Base-by-base conservation (phyloP, 2,797 vertebrate genomes). In the Halcyon smyrnensis region DNA sequence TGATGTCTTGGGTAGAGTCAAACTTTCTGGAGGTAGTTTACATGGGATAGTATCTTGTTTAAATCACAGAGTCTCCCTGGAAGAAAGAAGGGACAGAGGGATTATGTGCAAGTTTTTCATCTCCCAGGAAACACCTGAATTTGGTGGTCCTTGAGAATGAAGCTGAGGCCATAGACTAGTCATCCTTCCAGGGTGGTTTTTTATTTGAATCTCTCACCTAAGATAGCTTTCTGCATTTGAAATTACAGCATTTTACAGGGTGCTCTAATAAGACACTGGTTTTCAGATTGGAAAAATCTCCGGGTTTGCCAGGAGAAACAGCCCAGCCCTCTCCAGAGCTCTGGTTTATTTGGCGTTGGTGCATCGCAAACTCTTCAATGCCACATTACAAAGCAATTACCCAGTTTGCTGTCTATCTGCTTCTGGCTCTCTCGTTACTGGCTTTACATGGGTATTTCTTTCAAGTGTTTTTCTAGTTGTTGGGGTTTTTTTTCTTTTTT, bases 251-350 rank as follows among this genome's bases (percentile, higher is more conserved):
- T 53, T 68, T 27, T 68, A 67, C 15, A 71, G 18, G 18, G 34
- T 65, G 4, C 79, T 87, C 20, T 79, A 16, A 43, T 87, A 59
- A 63, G 87, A 59, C 11, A 23, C 11, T 2, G 2, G 4, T 46
- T 85, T 54, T 53, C 34, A 15, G 32, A 46, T 7, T 59, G 62
- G 53, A 90, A 83, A 51, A 70, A 39, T 41, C 41, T 76, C 21
- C 12, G 27, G 5, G 9, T 69, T 68, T 82, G 6, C 30, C 28
- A 46, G 50, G 43, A 34, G 53, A 59, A 56, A 23, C 17, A 54
- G 30, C 63, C 24, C 21, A 3, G 74, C 83, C 37, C 8, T 7
- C 13, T 71, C 71, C 7, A 32, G 64, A 30, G 60, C 0, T 0
- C 17, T 84, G 43, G 7, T 12, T 37, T 84, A 0, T 69, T 76